phyloP scores from a whole-genome alignment of 2,113 vertebrate genomes.

The Chlorodrepanis virens region DNA sequence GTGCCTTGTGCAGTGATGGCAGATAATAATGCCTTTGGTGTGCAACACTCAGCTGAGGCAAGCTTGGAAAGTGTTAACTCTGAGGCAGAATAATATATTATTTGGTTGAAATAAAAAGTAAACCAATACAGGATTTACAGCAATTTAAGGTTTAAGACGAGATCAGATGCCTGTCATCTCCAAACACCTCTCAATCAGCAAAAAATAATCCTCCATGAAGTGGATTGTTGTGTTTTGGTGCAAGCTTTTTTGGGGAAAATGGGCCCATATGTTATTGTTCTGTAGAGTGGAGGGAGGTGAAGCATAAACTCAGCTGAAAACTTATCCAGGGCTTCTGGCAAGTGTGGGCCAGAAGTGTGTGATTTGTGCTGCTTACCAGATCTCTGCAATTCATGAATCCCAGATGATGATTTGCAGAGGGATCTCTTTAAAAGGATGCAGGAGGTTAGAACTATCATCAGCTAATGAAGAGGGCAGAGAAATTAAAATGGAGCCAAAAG shows the following conservation, averaged over 20 bases:
- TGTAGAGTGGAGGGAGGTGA: slow-evolving; percentile 16
- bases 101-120: slow-evolving; percentile 52
- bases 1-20: background rate
- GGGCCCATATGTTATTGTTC: slow-evolving; percentile 41
- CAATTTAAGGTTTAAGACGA: slow-evolving; percentile 39
- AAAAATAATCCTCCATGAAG: slow-evolving; percentile 22
- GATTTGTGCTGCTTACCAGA: slow-evolving; percentile 31
- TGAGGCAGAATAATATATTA: background rate
- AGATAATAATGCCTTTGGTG: background rate
- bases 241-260: background rate
- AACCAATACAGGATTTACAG: slow-evolving; percentile 25
- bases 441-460: background rate
- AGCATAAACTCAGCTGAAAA: slow-evolving; percentile 53
- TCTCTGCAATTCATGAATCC: slow-evolving; percentile 3
- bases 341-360: background rate
- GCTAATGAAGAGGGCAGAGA: slow-evolving; percentile 8
- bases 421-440: slow-evolving; percentile 25
- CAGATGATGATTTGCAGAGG: background rate
- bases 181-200: slow-evolving; percentile 52
- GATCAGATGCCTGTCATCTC: background rate
- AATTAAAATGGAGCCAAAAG: background rate
- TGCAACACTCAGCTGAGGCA: background rate
- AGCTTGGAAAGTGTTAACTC: background rate
- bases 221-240: background rate
- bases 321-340: slow-evolving; percentile 35